Conservation (phyloP, 1,140 invertebrate genomes). For the Ephestia elutella region DNA sequence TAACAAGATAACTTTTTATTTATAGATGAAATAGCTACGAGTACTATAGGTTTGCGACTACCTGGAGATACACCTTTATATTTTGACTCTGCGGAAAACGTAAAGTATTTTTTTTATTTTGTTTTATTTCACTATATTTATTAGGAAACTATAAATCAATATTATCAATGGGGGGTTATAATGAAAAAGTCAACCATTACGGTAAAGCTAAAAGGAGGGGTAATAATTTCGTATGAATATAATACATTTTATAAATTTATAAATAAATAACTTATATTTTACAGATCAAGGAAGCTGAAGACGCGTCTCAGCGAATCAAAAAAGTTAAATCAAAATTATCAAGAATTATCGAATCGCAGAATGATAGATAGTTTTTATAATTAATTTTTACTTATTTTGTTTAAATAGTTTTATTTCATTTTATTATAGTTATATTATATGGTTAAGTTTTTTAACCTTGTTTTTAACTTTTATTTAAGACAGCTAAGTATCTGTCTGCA, state of each 20-base stretch:
- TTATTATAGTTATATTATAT: conserved; percentile 9
- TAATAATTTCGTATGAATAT: too few relatives aligned
- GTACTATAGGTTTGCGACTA: conserved; percentile 21
- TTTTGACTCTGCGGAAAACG: conserved; percentile 17
- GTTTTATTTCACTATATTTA: neutral
- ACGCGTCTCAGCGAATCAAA: neutral
- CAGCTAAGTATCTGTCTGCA: too few relatives aligned
- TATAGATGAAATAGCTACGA: neutral
- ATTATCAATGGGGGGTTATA: too few relatives aligned
- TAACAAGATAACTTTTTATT: neutral
- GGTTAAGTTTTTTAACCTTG: neutral
- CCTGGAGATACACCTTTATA: conserved; percentile 35
- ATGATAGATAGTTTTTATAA: neutral
- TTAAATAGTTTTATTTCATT: conserved; percentile 5
- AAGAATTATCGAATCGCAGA: neutral
- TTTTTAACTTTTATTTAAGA: neutral
- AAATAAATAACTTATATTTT: neutral
- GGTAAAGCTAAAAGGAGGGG: too few relatives aligned
- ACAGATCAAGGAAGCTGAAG: neutral
- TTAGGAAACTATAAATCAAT: too few relatives aligned
- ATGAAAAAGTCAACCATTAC: too few relatives aligned
- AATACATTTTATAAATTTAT: too few relatives aligned
- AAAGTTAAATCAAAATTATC: neutral
- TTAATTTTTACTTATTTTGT: conserved; percentile 2
- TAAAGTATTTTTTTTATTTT: conserved; percentile 12